Evolutionary conservation across 2,113 vertebrate genomes (phyloP), one percentile per base, ranked within the genome.

Genomic region (Microtus pennsylvanicus): DNA sequence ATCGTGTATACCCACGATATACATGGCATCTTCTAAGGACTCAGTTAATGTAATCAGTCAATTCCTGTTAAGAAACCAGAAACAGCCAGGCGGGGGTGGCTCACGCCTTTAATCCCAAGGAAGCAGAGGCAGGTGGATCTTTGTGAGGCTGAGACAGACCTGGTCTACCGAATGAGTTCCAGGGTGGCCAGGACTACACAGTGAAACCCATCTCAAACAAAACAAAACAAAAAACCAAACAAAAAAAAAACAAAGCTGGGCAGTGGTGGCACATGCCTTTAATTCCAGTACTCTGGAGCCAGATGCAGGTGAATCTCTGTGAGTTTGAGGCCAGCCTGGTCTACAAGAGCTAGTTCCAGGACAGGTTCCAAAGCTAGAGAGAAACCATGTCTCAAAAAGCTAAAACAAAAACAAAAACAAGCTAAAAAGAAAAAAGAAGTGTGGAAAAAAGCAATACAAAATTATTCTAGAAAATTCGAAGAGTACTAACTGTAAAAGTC

Each of bases 21-120:
- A 38, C 10, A 35, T 21, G 65, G n/a, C 45, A 61, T 50, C 89
- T 77, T 80, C 16, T 91, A 69, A 22, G 30, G 75, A 8, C 12
- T 90, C 42, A 94, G 75, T 69, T 95, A 87, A 75, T 92, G 11
- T 85, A 90, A 92, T n/a, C n/a, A 45, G 35, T 88, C 86, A 24
- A 24, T 92, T 74, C 28, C 26, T 74, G 72, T 93, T 74, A 91
- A 94, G 90, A 94, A 77, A 65, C 17, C 13, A 45, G 8, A 28
- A 45, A 65, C 10, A 8, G n/a, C 21, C n/a, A 5, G n/a, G 10
- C n/a, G 24, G 72, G 42, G 72, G n/a, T 74, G 69, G 33, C 0
- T 7, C 7, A 35, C 3, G 5, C 14, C 17, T n/a, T n/a, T 72
- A 72, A n/a, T 72, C 35, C 7, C 35, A n/a, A 7, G 19, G 17